A percentile compares a stretch with the other conserved stretches of the same genome.
Evolutionary conservation across 2,113 vertebrate genomes (phyloP).

Genomic region (Indicator indicator): DNA sequence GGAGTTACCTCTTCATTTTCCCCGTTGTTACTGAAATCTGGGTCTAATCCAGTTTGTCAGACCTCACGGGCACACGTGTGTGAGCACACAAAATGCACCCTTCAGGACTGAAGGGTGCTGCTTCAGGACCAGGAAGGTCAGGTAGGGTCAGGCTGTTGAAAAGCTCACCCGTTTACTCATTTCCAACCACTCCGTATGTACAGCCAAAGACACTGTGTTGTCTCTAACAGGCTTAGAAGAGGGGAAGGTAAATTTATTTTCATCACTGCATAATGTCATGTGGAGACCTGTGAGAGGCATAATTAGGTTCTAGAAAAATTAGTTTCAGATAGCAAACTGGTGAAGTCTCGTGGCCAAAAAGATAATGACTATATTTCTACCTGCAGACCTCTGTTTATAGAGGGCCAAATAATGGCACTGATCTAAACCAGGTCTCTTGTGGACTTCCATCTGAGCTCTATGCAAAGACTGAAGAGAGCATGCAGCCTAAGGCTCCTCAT

Average conservation of each 20-base stretch:
- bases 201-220: not conserved
- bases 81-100: not conserved
- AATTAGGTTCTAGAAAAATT: not conserved
- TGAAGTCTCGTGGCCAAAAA: not conserved
- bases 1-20: not conserved
- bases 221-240: not conserved
- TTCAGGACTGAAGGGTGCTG: not conserved
- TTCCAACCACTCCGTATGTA: not conserved
- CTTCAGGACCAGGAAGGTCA: not conserved
- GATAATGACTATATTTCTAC: not conserved
- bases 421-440: not conserved
- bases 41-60: not conserved
- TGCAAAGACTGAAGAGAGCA: not conserved
- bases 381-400: not conserved
- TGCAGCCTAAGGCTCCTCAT: not conserved
- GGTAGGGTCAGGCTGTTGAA: not conserved
- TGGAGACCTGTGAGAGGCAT: not conserved
- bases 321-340: not conserved
- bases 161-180: not conserved
- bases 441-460: not conserved
- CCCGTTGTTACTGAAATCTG: not conserved
- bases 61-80: rapidly evolving
- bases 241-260: not conserved
- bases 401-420: not conserved
- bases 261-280: not conserved